Percentiles rank a stretch among this genome's conserved stretches.
Evolutionary conservation across 1,140 invertebrate species (phyloP).

Genomic region (Aphaenogaster ashmeadi): DNA sequence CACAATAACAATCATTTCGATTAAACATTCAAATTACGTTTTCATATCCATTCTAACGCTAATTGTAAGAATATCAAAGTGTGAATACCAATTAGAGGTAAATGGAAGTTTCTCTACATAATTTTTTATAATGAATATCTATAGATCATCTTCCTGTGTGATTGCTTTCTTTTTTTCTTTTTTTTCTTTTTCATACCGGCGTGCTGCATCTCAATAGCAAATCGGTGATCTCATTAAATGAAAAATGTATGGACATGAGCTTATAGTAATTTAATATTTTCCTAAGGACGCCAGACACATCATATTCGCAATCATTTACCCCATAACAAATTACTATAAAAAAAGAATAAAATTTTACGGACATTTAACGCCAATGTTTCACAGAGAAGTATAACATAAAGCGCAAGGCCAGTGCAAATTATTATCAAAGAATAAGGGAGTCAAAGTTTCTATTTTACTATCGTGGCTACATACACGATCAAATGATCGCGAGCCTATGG

Average conservation of each 20-base stretch:
- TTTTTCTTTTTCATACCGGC: not conserved
- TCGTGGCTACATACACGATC: constrained; percentile 49
- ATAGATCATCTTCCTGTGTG: not conserved
- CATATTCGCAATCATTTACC: constrained; percentile 27
- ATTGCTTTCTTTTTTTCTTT: not conserved
- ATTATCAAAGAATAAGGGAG: constrained; percentile 39
- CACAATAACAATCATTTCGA: not conserved
- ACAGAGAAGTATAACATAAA: constrained; percentile 8
- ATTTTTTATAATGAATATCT: not conserved
- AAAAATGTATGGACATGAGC: constrained; percentile 36
- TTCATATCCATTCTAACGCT: constrained; percentile 11
- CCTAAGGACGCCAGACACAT: constrained; percentile 40
- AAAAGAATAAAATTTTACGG: not conserved
- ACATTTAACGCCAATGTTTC: constrained; percentile 24
- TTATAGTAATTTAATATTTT: constrained; percentile 59
- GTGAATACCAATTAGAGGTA: not conserved
- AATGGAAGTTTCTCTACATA: not conserved
- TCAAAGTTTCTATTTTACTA: constrained; percentile 70
- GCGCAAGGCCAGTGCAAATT: constrained; percentile 55
- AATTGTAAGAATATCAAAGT: constrained; percentile 1
- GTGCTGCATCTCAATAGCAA: constrained; percentile 36
- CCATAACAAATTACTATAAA: not conserved
- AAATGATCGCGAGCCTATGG: not conserved
- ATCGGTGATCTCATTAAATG: constrained; percentile 29
- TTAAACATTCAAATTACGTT: constrained; percentile 21